Base-by-base conservation (phyloP, 2,797 vertebrate species). In the Luscinia megarhynchos region DNA sequence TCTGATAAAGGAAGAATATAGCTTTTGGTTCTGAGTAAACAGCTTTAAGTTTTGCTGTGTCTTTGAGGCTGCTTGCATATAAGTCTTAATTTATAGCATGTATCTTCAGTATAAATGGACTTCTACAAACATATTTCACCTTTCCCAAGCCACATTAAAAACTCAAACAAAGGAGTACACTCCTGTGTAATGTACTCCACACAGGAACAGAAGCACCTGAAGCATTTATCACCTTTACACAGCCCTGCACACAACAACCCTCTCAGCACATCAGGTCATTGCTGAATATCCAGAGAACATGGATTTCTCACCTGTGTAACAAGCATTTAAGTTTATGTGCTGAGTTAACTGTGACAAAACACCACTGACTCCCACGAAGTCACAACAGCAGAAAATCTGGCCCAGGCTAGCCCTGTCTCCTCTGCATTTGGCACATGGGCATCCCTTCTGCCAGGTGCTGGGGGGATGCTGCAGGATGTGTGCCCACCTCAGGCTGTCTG, bases 131-230 rank as follows among this genome's bases (percentile, higher is more conserved):
- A 40, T 40, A 76, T 77, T 63, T 94, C 54, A 87, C 68, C 72
- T 96, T 92, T 82, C n/a, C 32, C 77, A 58, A 82, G n/a, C n/a
- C 48, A 78, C 74, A 84, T 70, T 84, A 84, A 62, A 94, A 88
- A 94, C 58, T 55, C n/a, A 94, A 63, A 93, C 34, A 34, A 34
- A 34, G 34, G 34, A 34, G 34, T 34, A 34, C 34, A 34, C 34
- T 34, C 34, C 34, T 34, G 24, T 32, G 10, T 27, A 12, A 19
- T 57, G 23, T 43, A 12, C 23, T 48, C 6, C 50, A n/a, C 6
- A 10, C 2, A 50, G 22, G 38, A 94, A 73, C 15, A 83, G 62
- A 57, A 51, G 72, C 70, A 87, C n/a, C 22, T 59, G 63, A 86
- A 90, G 40, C 50, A 54, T 22, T 61, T 64, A 34, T 67, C 15